Conservation (phyloP, 2,888 invertebrate genomes). For the Trimorus sp. region DNA sequence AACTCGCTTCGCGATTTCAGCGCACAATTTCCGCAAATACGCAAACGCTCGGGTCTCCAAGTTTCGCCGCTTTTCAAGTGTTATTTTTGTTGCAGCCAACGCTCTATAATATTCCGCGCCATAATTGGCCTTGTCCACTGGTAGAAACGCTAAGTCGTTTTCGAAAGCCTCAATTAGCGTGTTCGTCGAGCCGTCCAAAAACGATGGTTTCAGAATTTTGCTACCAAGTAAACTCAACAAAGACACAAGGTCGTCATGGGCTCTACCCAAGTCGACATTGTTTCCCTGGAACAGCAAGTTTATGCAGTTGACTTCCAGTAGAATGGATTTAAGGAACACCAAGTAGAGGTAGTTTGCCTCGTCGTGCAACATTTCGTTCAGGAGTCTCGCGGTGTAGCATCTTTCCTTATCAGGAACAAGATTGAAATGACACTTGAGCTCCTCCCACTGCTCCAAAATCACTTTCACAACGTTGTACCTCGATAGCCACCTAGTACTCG, state of each 20-base stretch:
- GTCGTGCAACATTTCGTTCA: constrained; percentile 60
- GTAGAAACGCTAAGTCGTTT: constrained; percentile 43
- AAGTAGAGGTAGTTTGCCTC: constrained; percentile 52
- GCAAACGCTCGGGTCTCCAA: constrained; percentile 46
- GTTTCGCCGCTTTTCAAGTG: background rate
- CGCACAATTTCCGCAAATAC: constrained; percentile 17
- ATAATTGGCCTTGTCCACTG: constrained; percentile 38
- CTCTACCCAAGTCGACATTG: constrained; percentile 38
- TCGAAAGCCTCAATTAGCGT: constrained; percentile 22
- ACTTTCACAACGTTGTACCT: constrained; percentile 59
- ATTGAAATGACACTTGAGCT: constrained; percentile 56
- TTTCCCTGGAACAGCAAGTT: constrained; percentile 48
- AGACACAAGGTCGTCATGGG: constrained; percentile 31
- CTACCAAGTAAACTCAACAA: constrained; percentile 35
- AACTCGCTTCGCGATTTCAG: constrained; percentile 32
- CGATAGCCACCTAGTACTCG: constrained; percentile 65
- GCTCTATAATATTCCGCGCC: constrained; percentile 51
- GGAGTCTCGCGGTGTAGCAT: constrained; percentile 53
- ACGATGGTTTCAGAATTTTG: constrained; percentile 51
- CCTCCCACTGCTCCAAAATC: constrained; percentile 62
- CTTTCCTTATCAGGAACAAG: constrained; percentile 46
- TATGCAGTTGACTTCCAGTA: constrained; percentile 39
- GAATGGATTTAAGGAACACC: constrained; percentile 35
- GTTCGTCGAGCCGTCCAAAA: constrained; percentile 13
- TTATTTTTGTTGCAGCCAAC: constrained; percentile 1